Conservation (phyloP, 2,113 vertebrate genomes). For the Halcyon senegalensis region DNA sequence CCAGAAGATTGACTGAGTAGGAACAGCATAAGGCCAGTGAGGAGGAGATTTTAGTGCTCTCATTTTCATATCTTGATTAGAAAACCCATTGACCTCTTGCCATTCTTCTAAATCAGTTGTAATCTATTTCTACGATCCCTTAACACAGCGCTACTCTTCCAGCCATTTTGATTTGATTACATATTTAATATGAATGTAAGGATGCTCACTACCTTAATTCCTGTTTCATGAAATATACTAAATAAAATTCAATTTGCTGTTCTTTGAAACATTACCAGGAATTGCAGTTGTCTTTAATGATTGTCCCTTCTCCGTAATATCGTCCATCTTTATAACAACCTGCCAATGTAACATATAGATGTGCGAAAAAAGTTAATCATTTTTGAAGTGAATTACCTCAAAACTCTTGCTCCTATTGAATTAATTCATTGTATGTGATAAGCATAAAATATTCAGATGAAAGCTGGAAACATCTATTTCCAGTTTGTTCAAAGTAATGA, state of each 20-base stretch:
- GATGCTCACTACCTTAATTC: background rate
- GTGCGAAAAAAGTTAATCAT: background rate
- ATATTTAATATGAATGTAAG: background rate
- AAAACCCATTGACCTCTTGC: background rate
- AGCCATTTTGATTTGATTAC: background rate
- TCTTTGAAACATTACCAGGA: slow-evolving; percentile 74
- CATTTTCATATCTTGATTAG: background rate
- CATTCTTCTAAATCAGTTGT: background rate
- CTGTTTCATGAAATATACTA: background rate
- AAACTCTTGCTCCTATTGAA: background rate
- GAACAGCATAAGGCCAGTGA: background rate
- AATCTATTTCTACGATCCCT: background rate
- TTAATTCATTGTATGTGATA: background rate
- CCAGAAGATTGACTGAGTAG: background rate
- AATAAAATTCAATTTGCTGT: background rate
- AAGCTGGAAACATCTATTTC: background rate
- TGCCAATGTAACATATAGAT: slow-evolving; percentile 62
- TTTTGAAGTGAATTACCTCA: background rate
- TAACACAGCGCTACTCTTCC: background rate
- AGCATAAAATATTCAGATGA: background rate
- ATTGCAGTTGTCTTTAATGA: slow-evolving; percentile 81
- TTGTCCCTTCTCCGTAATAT: slow-evolving; percentile 72
- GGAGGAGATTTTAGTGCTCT: background rate
- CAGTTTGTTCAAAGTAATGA: background rate
- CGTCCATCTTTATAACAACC: slow-evolving; percentile 75